phyloP scores from a whole-genome alignment of 1,140 invertebrate genomes.

The Brachionus manjavacas region DNA sequence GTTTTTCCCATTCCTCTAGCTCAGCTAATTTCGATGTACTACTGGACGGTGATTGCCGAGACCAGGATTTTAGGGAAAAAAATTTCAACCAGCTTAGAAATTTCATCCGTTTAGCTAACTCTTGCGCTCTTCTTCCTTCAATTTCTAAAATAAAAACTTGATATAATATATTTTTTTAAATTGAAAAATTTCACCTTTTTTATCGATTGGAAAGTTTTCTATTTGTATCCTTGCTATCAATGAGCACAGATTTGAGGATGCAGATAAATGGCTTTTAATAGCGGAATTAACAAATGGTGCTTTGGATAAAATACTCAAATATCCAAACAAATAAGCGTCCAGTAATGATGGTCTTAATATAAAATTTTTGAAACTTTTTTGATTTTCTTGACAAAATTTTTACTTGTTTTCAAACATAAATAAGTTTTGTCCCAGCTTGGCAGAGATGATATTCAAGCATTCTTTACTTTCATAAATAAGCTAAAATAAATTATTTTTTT shows the following conservation, averaged over 20 bases:
- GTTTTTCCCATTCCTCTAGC: conserved; percentile 24
- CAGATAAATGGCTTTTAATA: background rate
- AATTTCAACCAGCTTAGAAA: background rate
- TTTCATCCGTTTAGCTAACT: background rate
- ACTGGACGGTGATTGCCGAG: background rate
- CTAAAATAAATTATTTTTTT: background rate
- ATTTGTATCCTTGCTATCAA: conserved; percentile 12
- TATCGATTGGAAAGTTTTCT: conserved; percentile 7
- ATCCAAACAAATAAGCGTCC: conserved; percentile 35
- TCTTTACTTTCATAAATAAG: conserved; percentile 16
- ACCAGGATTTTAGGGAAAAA: background rate
- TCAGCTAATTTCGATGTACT: background rate
- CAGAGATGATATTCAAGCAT: conserved; percentile 9
- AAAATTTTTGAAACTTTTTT: background rate
- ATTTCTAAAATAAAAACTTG: background rate
- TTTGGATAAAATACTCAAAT: conserved; percentile 7
- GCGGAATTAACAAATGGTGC: conserved; percentile 18
- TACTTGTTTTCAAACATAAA: conserved; percentile 39
- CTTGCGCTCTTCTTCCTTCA: background rate
- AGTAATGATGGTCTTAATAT: background rate
- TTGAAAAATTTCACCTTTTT: background rate
- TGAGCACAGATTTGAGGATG: conserved; percentile 19
- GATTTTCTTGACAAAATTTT: background rate
- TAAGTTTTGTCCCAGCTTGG: background rate
- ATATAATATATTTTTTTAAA: background rate